Conservation (phyloP, 2,888 invertebrate species). For the Acanthosepion lycidas region DNA sequence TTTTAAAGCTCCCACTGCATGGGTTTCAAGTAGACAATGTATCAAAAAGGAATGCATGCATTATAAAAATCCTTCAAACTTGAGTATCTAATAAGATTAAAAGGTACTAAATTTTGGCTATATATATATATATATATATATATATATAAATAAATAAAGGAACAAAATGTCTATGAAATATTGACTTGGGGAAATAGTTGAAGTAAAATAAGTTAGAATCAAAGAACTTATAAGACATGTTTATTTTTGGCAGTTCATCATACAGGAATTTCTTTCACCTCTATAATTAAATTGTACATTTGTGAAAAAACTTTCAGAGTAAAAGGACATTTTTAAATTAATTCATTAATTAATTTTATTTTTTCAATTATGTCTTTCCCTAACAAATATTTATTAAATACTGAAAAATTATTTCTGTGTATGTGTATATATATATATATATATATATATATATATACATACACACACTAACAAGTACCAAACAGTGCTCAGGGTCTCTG, state of each 20-base stretch:
- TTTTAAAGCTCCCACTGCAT: neutral
- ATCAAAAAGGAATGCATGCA: neutral
- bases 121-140: too few species aligned
- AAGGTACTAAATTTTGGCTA: conserved; percentile 4
- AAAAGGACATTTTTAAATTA: too few species aligned
- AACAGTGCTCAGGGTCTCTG: too few species aligned
- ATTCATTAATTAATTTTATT: too few species aligned
- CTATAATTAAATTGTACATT: neutral
- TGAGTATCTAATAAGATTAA: neutral
- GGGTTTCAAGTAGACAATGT: neutral
- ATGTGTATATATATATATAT: too few species aligned
- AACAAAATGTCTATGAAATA: neutral
- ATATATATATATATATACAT: too few species aligned
- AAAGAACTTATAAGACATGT: neutral
- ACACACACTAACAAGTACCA: too few species aligned
- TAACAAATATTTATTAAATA: too few species aligned
- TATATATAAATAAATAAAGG: too few species aligned
- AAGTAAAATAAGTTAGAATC: neutral
- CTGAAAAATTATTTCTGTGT: too few species aligned
- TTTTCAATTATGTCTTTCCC: too few species aligned
- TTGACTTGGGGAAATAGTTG: neutral
- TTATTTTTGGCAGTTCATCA: neutral
- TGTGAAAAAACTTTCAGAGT: neutral
- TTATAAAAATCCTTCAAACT: neutral
- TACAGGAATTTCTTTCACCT: neutral